These are phyloP conservation scores for Poeciliopsis occidentalis DNA, from an alignment of 2,113 vertebrate species.

Conservation along the genomic window DNA sequence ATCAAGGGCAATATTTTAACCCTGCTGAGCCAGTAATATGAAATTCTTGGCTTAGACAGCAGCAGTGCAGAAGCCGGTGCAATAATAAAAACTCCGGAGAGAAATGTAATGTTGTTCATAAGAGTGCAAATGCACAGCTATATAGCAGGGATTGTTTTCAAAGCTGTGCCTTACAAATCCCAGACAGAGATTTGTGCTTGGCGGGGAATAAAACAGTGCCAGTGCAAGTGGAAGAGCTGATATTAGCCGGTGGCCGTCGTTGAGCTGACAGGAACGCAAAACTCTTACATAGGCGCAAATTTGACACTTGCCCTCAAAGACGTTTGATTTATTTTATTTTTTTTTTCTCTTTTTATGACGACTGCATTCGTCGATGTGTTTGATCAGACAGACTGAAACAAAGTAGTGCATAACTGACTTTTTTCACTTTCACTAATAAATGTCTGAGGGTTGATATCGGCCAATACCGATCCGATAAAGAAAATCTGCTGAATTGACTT, in stretches of 20 bases:
- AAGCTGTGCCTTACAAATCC: conserved; percentile 23
- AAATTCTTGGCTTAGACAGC: conserved; percentile 19
- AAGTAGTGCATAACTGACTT: background rate
- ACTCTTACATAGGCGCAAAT: background rate
- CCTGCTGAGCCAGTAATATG: conserved; percentile 25
- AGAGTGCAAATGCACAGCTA: conserved; percentile 38
- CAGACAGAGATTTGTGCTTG: conserved; percentile 17
- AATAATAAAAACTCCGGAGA: conserved; percentile 55
- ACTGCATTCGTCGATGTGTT: background rate
- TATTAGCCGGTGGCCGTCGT: conserved; percentile 13
- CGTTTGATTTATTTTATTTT: background rate
- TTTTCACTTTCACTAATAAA: too few relatives aligned
- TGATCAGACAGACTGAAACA: background rate
- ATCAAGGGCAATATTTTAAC: conserved; percentile 25
- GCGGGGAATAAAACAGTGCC: conserved; percentile 49
- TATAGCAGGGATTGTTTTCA: conserved; percentile 16
- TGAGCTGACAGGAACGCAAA: conserved; percentile 14
- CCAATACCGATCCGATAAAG: too few relatives aligned
- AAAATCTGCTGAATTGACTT: too few relatives aligned
- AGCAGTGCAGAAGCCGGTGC: conserved; percentile 20
- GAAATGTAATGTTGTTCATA: conserved; percentile 40
- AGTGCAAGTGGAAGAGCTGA: conserved; percentile 24
- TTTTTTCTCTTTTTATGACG: background rate
- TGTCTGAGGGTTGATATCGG: too few relatives aligned
- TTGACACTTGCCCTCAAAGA: background rate